Conservation (phyloP, 2,113 vertebrate species). For the Rhipidura dahli region DNA sequence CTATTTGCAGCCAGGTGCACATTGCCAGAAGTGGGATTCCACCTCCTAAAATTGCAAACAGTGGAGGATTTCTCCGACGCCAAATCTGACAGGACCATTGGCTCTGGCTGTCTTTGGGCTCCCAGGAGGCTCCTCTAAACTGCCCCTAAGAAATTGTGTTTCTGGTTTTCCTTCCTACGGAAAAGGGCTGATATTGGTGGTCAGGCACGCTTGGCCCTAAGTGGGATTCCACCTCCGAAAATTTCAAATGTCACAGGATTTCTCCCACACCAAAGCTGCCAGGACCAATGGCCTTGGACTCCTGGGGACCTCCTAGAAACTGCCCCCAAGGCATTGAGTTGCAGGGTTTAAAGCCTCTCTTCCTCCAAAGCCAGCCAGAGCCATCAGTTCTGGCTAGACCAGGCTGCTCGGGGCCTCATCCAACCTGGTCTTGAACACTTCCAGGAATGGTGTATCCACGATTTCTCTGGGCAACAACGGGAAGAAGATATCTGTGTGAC, state of each 20-base stretch:
- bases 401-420: background rate
- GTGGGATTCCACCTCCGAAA: background rate
- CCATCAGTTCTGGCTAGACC: background rate
- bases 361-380: background rate
- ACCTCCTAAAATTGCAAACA: background rate
- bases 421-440: background rate
- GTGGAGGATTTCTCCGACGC: background rate
- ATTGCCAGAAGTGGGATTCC: background rate
- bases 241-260: fast-evolving
- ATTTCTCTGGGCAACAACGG: background rate
- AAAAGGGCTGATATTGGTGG: background rate
- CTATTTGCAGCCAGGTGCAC: fast-evolving
- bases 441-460: background rate
- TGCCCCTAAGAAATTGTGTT: background rate
- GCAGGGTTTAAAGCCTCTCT: background rate
- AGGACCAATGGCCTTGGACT: fast-evolving
- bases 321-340: background rate
- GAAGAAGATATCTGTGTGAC: background rate
- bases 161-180: fast-evolving
- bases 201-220: fast-evolving
- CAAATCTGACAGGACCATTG: fast-evolving
- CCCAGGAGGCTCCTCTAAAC: background rate
- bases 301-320: background rate
- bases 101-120: background rate
- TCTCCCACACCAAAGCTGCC: background rate